Evolutionary conservation across 64 coral and sea anemone species (phyloP).

Genomic region (Montipora efflorescens): DNA sequence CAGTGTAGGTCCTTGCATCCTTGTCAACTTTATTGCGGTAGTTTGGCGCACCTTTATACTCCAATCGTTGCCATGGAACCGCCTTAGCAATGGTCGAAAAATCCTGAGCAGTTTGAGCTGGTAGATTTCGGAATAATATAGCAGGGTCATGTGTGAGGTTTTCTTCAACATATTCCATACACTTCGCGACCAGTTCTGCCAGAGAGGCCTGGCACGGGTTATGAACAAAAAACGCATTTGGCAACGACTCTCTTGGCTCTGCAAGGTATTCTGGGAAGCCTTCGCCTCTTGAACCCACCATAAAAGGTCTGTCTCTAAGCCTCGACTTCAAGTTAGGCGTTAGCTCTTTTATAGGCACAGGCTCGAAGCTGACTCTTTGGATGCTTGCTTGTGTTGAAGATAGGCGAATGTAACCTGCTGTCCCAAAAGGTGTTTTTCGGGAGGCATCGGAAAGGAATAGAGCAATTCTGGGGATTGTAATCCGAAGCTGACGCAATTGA

Average conservation of each 20-base stretch:
- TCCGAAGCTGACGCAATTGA: not conserved
- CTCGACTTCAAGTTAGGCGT: not conserved
- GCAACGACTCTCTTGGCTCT: constrained; percentile 63
- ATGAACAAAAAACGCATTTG: constrained; percentile 47
- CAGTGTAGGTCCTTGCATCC: constrained; percentile 49
- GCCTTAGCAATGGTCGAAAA: constrained; percentile 35
- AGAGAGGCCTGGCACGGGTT: constrained; percentile 13
- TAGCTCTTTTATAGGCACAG: not conserved
- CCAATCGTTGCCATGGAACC: constrained; percentile 49
- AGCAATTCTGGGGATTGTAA: not conserved
- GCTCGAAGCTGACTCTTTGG: not conserved
- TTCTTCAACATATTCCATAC: constrained; percentile 60
- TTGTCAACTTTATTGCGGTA: constrained; percentile 38
- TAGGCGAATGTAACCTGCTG: not conserved
- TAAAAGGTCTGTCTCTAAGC: not conserved
- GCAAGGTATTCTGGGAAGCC: constrained; percentile 77
- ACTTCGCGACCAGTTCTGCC: constrained; percentile 38
- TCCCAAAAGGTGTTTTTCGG: not conserved
- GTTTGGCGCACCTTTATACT: constrained; percentile 51
- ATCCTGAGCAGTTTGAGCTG: not conserved
- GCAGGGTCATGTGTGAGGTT: constrained; percentile 58
- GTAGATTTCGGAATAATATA: constrained; percentile 72
- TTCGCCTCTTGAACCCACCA: not conserved
- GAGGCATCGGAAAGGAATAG: not conserved
- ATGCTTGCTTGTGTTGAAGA: not conserved